Evolutionary conservation across 2,113 vertebrate genomes (phyloP).

Genomic region (Misgurnus mizolepis): DNA sequence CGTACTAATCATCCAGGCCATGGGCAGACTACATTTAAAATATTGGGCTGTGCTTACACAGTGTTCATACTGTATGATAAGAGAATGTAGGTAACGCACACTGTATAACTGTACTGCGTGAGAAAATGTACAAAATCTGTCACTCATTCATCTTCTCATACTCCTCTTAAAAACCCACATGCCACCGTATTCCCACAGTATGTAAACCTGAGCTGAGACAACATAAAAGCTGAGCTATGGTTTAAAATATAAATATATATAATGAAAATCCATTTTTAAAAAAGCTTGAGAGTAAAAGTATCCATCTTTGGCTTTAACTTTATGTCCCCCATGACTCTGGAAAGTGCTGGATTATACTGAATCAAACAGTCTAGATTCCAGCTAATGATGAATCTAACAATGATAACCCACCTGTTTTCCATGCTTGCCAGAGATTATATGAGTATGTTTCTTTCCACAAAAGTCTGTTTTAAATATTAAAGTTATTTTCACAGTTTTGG

Average conservation of each 20-base stretch:
- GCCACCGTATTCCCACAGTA: slow-evolving; percentile 54
- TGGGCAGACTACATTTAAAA: no score
- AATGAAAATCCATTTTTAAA: slow-evolving; percentile 51
- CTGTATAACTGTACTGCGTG: no score
- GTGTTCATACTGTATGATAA: no score
- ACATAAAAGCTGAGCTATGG: slow-evolving; percentile 54
- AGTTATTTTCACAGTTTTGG: slow-evolving; percentile 48
- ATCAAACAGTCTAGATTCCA: slow-evolving; percentile 35
- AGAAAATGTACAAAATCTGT: no score
- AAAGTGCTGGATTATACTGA: slow-evolving; percentile 51
- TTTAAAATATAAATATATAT: slow-evolving; percentile 36
- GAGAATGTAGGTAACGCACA: no score
- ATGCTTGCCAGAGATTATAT: slow-evolving; percentile 49
- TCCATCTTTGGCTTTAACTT: slow-evolving; percentile 22
- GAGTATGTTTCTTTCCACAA: slow-evolving; percentile 38
- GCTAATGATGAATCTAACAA: slow-evolving; percentile 27
- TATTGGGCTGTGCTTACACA: no score
- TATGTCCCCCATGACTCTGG: slow-evolving; percentile 48
- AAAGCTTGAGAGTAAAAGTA: not conserved
- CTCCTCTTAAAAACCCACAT: slow-evolving; percentile 13
- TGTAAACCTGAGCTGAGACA: slow-evolving; percentile 56
- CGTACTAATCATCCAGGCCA: no score
- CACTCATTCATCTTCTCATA: slow-evolving; percentile 3
- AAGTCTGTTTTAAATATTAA: slow-evolving; percentile 39
- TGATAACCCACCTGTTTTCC: slow-evolving; percentile 53